A percentile compares a stretch with the other conserved stretches of the same genome.
Evolutionary conservation across 2,113 vertebrate genomes (phyloP).

Genomic region (Psilopogon haemacephalus): DNA sequence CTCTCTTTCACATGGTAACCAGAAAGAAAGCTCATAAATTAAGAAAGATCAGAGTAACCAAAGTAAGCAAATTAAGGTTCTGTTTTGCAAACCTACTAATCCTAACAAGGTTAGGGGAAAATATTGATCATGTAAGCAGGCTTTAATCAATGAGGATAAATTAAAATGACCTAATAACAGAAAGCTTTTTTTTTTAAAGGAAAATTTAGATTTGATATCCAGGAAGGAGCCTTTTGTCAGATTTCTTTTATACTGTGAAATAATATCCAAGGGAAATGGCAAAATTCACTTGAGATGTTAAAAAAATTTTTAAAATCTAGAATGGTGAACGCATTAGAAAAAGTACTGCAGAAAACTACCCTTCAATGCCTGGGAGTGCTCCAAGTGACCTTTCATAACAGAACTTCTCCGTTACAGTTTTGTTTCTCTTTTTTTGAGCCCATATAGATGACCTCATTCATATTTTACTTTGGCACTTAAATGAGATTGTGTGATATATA

Average conservation of each 20-base stretch:
- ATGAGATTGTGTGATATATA: conserved; percentile 8
- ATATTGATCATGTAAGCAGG: background rate
- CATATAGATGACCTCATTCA: background rate
- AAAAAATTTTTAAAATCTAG: background rate
- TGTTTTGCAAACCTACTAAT: background rate
- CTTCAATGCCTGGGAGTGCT: background rate
- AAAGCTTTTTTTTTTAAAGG: background rate
- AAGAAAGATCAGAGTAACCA: background rate
- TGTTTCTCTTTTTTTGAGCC: conserved; percentile 1
- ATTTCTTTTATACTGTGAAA: background rate
- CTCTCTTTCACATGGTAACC: background rate
- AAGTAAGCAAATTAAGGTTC: background rate
- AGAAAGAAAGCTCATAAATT: background rate
- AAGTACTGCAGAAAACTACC: background rate
- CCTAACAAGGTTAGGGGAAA: background rate
- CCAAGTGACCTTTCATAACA: conserved; percentile 18
- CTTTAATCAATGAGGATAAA: background rate
- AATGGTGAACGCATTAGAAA: background rate
- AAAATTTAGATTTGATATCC: background rate
- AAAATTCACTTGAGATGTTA: background rate
- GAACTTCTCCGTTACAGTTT: background rate
- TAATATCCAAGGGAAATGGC: background rate
- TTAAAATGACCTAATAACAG: background rate
- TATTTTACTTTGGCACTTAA: conserved; percentile 26
- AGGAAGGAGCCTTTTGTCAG: background rate